Evolutionary conservation across 2,797 vertebrate species (phyloP).

Genomic region (Passerculus sandwichensis): DNA sequence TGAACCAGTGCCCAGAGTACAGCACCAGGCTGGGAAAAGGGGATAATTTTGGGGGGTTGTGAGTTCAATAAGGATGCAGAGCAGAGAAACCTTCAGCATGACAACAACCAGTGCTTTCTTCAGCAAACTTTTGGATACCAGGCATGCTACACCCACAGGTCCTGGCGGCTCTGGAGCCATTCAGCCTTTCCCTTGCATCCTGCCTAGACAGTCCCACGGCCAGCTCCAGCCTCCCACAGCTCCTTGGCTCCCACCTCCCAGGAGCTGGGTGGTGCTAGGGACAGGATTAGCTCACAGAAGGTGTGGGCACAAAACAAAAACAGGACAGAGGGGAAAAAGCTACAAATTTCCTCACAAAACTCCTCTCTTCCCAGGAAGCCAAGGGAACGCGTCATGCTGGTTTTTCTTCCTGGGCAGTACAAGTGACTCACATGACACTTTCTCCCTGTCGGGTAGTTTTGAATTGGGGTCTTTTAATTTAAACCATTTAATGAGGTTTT

Average conservation of each 20-base stretch:
- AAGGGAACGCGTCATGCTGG: fast-evolving
- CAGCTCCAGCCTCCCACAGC: neutral
- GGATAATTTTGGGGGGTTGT: fast-evolving
- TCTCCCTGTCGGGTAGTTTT: neutral
- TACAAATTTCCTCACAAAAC: neutral
- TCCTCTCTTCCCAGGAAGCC: neutral
- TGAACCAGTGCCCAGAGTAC: neutral
- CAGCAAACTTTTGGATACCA: neutral
- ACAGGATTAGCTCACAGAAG: neutral
- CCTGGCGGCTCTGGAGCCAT: neutral
- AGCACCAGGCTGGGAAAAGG: neutral
- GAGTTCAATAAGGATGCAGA: neutral
- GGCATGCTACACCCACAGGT: neutral
- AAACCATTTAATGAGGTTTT: neutral
- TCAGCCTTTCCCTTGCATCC: neutral
- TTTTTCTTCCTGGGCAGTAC: neutral
- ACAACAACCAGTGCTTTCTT: neutral
- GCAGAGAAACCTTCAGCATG: neutral
- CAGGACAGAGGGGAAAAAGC: neutral
- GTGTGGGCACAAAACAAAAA: neutral
- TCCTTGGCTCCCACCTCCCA: neutral
- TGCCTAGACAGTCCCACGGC: neutral
- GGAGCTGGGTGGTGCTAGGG: neutral
- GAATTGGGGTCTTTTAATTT: neutral
- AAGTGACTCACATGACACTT: neutral